phyloP scores from a whole-genome alignment of 2,113 vertebrate genomes.

The Orycteropus afer region DNA sequence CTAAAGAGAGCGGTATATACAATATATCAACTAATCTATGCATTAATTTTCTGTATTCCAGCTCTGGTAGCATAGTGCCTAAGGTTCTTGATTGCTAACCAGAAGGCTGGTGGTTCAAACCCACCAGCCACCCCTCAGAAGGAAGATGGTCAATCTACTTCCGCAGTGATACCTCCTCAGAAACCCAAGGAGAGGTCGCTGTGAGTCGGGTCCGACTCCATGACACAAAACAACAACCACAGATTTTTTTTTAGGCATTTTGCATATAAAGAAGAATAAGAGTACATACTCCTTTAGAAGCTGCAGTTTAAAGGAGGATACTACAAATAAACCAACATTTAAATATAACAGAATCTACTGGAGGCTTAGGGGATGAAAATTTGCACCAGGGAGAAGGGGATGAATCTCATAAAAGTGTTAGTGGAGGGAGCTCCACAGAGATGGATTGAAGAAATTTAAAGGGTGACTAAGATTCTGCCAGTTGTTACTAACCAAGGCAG shows the following conservation, averaged over 20 bases:
- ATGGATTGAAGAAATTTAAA: neutral
- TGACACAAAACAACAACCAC: no score
- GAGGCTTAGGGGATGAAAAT: neutral
- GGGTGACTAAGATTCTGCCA: neutral
- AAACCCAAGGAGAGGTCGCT: no score
- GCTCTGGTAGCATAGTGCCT: no score
- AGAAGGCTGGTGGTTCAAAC: no score
- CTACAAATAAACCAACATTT: neutral
- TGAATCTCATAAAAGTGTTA: neutral
- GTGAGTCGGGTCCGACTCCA: no score
- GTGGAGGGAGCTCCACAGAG: neutral
- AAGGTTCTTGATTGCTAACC: no score
- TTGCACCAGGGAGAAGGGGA: neutral
- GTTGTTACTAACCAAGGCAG: neutral
- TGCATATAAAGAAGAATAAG: neutral
- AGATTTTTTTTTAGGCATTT: neutral
- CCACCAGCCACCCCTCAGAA: no score
- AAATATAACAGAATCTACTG: neutral
- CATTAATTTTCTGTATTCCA: neutral
- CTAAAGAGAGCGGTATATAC: neutral
- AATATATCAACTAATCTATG: neutral
- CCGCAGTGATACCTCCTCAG: no score
- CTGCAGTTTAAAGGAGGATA: neutral
- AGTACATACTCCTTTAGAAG: neutral
- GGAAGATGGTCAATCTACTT: no score